Conservation (phyloP, 2,113 vertebrate genomes). For the Colossoma macropomum region DNA sequence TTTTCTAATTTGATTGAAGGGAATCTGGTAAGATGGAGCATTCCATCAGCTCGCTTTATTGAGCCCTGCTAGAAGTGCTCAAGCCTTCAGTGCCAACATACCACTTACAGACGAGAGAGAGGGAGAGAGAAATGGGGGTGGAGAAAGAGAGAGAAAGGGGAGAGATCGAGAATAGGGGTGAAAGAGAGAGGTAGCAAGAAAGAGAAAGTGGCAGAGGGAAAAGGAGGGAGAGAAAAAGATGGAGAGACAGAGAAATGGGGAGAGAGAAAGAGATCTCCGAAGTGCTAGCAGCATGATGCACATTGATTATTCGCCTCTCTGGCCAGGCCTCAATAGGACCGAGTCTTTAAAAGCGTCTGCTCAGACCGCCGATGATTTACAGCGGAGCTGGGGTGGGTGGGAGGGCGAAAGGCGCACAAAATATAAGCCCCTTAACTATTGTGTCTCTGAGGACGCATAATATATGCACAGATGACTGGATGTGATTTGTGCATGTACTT, state of each 20-base stretch:
- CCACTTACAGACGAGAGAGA: conserved; percentile 33
- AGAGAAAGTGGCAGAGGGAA: background rate
- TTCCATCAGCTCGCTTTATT: conserved; percentile 40
- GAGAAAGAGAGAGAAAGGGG: background rate
- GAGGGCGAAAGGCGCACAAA: background rate
- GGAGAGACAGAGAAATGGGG: background rate
- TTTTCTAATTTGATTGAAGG: conserved; percentile 58
- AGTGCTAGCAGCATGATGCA: conserved; percentile 24
- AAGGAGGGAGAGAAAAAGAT: background rate
- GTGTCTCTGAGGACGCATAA: conserved; percentile 11
- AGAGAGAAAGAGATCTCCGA: background rate
- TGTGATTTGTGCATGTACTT: conserved; percentile 49
- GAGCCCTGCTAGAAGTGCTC: conserved; percentile 23
- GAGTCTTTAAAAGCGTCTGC: conserved; percentile 46
- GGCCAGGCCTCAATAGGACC: conserved; percentile 17
- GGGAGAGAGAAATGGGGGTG: background rate
- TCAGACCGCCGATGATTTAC: conserved; percentile 33
- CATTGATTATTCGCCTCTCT: conserved; percentile 36
- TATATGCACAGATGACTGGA: conserved; percentile 15
- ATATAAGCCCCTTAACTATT: conserved; percentile 12
- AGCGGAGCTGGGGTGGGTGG: background rate
- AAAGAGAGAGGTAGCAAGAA: background rate
- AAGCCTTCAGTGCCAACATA: conserved; percentile 29
- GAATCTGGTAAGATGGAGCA: conserved; percentile 23
- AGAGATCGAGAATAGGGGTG: background rate